phyloP scores from a whole-genome alignment of 1,140 invertebrate species.

The Scaptomyza graminum region DNA sequence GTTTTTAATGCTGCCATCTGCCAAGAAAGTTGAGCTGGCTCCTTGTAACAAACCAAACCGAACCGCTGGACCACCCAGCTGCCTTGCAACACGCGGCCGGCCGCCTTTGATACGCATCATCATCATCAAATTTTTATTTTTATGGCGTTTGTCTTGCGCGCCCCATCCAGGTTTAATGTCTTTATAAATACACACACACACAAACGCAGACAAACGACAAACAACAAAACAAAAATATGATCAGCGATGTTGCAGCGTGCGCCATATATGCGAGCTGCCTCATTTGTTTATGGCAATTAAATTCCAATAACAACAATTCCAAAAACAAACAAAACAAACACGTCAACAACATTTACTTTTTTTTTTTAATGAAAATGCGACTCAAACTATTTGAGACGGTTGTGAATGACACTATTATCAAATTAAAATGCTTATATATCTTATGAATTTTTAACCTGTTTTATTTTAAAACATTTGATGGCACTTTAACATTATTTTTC shows the following conservation, averaged over 20 bases:
- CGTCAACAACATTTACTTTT: not conserved
- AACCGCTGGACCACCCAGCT: conserved; percentile 53
- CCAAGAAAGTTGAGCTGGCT: not conserved
- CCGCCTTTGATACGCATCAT: conserved; percentile 67
- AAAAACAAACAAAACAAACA: conserved; percentile 36
- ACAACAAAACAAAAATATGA: conserved; percentile 12
- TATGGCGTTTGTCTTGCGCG: conserved; percentile 59
- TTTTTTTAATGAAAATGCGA: not conserved
- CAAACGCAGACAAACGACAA: not conserved
- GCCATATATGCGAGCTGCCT: conserved; percentile 20
- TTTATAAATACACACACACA: conserved; percentile 72
- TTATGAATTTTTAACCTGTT: too few relatives aligned
- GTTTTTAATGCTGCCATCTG: conserved; percentile 26
- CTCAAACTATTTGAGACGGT: too few relatives aligned
- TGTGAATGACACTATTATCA: too few relatives aligned
- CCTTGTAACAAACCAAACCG: not conserved
- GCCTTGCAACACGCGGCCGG: conserved; percentile 8
- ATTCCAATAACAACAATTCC: conserved; percentile 42
- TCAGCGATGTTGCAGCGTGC: conserved; percentile 16
- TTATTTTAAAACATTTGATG: too few relatives aligned
- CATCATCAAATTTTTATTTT: conserved; percentile 55
- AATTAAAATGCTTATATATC: too few relatives aligned
- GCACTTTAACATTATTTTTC: too few relatives aligned
- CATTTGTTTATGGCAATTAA: conserved; percentile 75
- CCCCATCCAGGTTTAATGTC: conserved; percentile 52